Evolutionary conservation across 2,113 vertebrate genomes (phyloP).

Genomic region (Trachemys scripta): DNA sequence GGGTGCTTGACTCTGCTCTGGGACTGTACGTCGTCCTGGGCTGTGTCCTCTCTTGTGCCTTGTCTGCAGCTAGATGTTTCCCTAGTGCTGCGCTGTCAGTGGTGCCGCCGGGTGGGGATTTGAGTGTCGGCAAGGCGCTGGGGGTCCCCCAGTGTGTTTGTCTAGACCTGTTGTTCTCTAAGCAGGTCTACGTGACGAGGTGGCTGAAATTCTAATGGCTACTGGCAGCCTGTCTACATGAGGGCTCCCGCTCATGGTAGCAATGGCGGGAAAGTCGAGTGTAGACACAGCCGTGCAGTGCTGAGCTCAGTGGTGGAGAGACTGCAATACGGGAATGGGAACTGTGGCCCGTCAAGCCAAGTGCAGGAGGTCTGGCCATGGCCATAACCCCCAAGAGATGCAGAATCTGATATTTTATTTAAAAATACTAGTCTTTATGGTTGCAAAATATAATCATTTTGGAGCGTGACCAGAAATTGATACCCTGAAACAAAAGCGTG

Average conservation of each 20-base stretch:
- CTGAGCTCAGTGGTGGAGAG: not conserved
- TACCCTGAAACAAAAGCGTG: not conserved
- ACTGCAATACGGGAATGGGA: not conserved
- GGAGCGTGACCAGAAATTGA: not conserved
- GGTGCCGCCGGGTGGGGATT: rapidly evolving
- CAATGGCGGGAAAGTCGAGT: not conserved
- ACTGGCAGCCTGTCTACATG: not conserved
- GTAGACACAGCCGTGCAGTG: not conserved
- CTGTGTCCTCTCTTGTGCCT: not conserved
- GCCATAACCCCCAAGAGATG: conserved; percentile 37
- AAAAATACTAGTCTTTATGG: not conserved
- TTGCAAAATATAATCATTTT: not conserved
- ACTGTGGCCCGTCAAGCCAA: not conserved
- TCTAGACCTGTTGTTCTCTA: not conserved
- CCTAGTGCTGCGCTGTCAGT: not conserved
- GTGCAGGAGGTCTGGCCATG: not conserved
- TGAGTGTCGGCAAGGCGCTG: not conserved
- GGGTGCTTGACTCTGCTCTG: not conserved
- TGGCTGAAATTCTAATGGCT: not conserved
- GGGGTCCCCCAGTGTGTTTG: rapidly evolving
- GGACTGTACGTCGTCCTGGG: not conserved
- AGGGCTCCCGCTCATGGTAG: not conserved
- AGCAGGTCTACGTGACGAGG: not conserved
- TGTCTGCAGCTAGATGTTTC: not conserved
- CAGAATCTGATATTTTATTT: not conserved